A percentile compares a stretch with the other conserved stretches of the same genome.
phyloP scores from a whole-genome alignment of 2,888 invertebrate species.

The Cerastis rubricosa region DNA sequence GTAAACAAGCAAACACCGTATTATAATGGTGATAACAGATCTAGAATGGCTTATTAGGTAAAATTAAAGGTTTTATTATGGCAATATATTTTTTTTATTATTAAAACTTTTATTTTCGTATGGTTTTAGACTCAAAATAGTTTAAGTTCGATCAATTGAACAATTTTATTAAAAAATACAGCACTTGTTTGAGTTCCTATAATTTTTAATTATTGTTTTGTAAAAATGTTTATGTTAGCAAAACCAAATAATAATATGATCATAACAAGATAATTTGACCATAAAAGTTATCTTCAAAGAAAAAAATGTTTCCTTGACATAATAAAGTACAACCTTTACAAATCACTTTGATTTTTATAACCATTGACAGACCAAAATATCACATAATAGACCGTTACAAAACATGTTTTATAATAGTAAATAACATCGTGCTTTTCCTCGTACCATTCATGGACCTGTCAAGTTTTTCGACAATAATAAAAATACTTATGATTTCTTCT shows the following conservation, averaged over 20 bases:
- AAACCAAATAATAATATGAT: constrained; percentile 1
- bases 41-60: constrained; percentile 9
- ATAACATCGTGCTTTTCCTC: constrained; percentile 11
- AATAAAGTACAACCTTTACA: constrained; percentile 28
- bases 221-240: background rate
- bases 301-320: background rate
- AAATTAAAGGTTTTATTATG: background rate
- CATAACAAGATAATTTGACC: background rate
- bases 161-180: background rate
- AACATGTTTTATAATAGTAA: constrained; percentile 1
- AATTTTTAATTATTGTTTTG: background rate
- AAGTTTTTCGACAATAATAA: constrained; percentile 3
- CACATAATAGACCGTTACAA: constrained; percentile 7
- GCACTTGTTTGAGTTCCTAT: background rate
- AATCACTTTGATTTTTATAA: constrained; percentile 28
- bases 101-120: background rate
- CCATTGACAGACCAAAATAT: constrained; percentile 39
- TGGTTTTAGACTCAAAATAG: background rate
- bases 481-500: constrained; percentile 5
- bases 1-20: constrained; percentile 17
- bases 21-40: constrained; percentile 17
- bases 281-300: background rate
- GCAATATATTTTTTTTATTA: background rate
- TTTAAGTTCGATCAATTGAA: too few species aligned
- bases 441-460: constrained; percentile 25